These are phyloP conservation scores for Philhelius pedissequus DNA, from an alignment of 2,888 invertebrate species.

Conservation along the genomic window DNA sequence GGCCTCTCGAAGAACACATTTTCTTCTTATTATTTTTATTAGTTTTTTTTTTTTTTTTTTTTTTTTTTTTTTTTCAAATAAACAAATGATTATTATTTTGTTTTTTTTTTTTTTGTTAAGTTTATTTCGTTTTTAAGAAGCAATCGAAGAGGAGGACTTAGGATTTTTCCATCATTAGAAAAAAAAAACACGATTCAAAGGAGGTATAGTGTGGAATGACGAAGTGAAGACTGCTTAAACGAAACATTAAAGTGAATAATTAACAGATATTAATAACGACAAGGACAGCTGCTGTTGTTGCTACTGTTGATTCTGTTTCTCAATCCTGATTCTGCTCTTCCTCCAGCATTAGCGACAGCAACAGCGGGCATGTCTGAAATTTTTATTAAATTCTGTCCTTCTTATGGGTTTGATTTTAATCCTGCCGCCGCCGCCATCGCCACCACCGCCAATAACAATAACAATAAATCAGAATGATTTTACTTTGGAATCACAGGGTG, in stretches of 20 bases:
- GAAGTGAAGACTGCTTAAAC: slow-evolving; percentile 18
- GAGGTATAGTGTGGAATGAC: neutral
- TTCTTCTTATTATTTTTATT: slow-evolving; percentile 4
- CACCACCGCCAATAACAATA: slow-evolving; percentile 75
- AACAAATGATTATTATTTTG: slow-evolving; percentile 52
- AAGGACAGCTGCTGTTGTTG: slow-evolving; percentile 74
- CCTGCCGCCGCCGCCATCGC: slow-evolving; percentile 71
- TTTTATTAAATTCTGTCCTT: slow-evolving; percentile 64
- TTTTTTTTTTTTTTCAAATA: slow-evolving; percentile 41
- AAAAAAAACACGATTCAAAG: neutral
- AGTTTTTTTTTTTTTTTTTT: neutral
- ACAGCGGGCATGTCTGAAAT: slow-evolving; percentile 36
- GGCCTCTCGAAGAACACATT: slow-evolving; percentile 14
- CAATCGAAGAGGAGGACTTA: neutral
- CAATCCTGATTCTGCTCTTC: slow-evolving; percentile 70
- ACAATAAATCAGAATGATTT: slow-evolving; percentile 74
- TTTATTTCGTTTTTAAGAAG: slow-evolving; percentile 22
- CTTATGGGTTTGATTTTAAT: slow-evolving; percentile 74
- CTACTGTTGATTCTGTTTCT: slow-evolving; percentile 22
- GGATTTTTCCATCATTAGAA: slow-evolving; percentile 22
- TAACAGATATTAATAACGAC: slow-evolving; percentile 78
- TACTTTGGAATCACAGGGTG: slow-evolving; percentile 39
- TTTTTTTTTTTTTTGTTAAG: slow-evolving; percentile 13
- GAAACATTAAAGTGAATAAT: slow-evolving; percentile 74
- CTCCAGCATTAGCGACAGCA: neutral